Base-by-base conservation (phyloP, 2,113 vertebrate species). In the Eurypyga helias region DNA sequence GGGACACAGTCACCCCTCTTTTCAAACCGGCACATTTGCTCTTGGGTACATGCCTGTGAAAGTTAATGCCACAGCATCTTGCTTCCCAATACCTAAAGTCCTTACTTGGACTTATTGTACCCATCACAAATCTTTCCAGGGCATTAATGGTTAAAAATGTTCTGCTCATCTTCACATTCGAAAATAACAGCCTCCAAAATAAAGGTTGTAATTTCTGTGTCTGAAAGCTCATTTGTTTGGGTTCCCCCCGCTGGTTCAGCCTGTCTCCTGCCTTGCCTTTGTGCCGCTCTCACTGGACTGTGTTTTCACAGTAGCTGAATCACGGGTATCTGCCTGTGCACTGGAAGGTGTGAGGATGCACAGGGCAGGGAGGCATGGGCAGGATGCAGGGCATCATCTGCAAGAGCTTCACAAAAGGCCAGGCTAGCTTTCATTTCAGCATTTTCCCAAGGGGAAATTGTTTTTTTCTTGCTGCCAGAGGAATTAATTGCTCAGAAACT, bases 201-300 rank as follows among this genome's bases (percentile, higher is more conserved):
- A 34, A 29, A 34, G 24, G 25, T 52, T 79, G 5, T 17, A 1
- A 20, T 46, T 45, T 33, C 51, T n/a, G 58, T 25, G 23, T 16
- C 36, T 45, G 61, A 24, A n/a, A 46, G 54, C 38, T 61, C 23
- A 1, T 66, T 28, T 33, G 7, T 17, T n/a, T 12, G 13, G 16
- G 11, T 36, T 26, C 34, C 26, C 46, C 41, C 24, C 17, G 36
- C 45, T 17, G 17, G 6, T 43, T 21, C 62, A 16, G 33, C 57
- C 71, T 11, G 10, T 13, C 21, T 28, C 29, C 7, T 6, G 2
- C 81, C 23, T 23, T 36, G 34, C 73, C 64, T 28, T 4, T 33
- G 13, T 5, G 7, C n/a, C n/a, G 1, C 66, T 54, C 21, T 16
- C 31, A 1, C 2, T 1, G 20, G 31, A 5, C 36, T 21, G 55